These are phyloP conservation scores for Cephalopachus bancanus DNA, from an alignment of 2,797 vertebrate genomes.

Conservation along the genomic window DNA sequence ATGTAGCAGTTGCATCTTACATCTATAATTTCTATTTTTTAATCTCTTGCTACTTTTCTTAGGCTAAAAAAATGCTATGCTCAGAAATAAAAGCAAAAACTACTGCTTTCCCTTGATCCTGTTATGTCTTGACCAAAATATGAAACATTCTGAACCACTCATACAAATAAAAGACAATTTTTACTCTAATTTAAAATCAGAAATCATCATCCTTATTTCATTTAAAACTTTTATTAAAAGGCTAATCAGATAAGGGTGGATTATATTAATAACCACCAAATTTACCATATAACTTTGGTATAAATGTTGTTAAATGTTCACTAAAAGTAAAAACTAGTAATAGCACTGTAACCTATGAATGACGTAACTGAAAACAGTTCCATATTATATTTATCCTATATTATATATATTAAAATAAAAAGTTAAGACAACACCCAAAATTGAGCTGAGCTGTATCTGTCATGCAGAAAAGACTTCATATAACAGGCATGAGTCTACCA, in stretches of 20 bases:
- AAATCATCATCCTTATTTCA: neutral
- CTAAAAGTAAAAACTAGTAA: neutral
- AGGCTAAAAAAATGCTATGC: too few relatives aligned
- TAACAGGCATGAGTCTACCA: neutral
- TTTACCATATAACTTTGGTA: neutral
- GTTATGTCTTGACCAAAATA: too few relatives aligned
- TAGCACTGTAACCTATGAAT: neutral
- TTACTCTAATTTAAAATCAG: neutral
- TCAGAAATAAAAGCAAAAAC: too few relatives aligned
- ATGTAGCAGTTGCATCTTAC: too few relatives aligned
- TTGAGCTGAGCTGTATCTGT: too few relatives aligned
- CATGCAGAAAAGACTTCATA: neutral
- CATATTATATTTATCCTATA: neutral
- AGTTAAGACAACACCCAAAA: neutral
- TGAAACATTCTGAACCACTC: neutral
- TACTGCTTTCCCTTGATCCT: too few relatives aligned
- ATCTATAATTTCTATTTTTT: too few relatives aligned
- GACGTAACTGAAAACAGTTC: neutral
- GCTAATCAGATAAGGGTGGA: neutral
- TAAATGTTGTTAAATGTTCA: neutral
- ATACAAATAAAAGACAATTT: neutral
- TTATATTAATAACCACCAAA: neutral
- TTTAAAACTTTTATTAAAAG: neutral
- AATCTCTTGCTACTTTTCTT: too few relatives aligned
- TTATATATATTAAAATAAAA: neutral